phyloP scores from a whole-genome alignment of 2,888 invertebrate species.

The Oeneis ivallda region DNA sequence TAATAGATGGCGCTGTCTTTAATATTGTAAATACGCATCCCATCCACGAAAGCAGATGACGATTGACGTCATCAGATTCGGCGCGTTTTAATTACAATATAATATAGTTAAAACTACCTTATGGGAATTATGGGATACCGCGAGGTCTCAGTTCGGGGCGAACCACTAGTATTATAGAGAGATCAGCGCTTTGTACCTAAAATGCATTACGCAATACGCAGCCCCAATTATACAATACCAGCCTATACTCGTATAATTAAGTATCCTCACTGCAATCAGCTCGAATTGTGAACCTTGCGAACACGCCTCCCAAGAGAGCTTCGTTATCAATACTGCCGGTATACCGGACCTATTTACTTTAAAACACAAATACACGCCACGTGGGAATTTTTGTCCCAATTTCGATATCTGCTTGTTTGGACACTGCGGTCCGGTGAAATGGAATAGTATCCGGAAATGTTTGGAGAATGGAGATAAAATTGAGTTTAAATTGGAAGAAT shows the following conservation, averaged over 20 bases:
- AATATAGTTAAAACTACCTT: too few relatives aligned
- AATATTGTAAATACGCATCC: too few relatives aligned
- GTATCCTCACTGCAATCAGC: neutral
- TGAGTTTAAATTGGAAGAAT: neutral
- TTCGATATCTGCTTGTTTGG: constrained; percentile 21
- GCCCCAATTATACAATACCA: neutral
- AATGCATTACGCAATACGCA: neutral
- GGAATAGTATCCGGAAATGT: constrained; percentile 7
- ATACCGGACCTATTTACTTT: constrained; percentile 21
- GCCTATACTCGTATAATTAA: neutral
- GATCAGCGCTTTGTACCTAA: too few relatives aligned
- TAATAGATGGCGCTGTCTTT: too few relatives aligned
- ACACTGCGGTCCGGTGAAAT: constrained; percentile 8
- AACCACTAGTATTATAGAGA: too few relatives aligned
- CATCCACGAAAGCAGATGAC: too few relatives aligned
- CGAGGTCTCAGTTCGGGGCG: too few relatives aligned
- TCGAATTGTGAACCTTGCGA: constrained; percentile 9
- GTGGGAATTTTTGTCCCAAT: constrained; percentile 20
- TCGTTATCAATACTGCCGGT: constrained; percentile 12
- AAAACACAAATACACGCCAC: constrained; percentile 17
- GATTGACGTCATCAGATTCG: too few relatives aligned
- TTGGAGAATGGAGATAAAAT: constrained; percentile 2
- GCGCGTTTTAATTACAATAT: too few relatives aligned
- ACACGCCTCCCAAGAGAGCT: constrained; percentile 5
- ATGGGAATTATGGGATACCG: too few relatives aligned